A percentile compares a stretch with the other conserved stretches of the same genome.
Conservation (phyloP, 2,888 invertebrate species). For the Choreutis nemorana region DNA sequence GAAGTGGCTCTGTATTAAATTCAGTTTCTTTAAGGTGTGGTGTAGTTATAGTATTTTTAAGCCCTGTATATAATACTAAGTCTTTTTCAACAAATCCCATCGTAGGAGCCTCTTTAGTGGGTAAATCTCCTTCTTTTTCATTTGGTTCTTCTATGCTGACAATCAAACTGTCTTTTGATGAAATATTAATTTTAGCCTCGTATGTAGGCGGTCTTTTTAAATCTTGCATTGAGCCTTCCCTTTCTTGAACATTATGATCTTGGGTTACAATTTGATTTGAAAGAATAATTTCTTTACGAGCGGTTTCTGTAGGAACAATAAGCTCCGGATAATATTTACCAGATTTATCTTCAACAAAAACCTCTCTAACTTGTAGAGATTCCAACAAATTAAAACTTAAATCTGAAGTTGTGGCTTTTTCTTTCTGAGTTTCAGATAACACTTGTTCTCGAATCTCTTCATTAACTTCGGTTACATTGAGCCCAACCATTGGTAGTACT, state of each 20-base stretch:
- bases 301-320: constrained; percentile 81
- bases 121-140: constrained; percentile 72
- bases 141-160: constrained; percentile 63
- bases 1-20: constrained; percentile 47
- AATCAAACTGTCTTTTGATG: constrained; percentile 68
- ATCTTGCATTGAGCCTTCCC: constrained; percentile 69
- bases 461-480: constrained; percentile 71
- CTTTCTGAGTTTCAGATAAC: constrained; percentile 47
- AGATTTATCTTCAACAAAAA: constrained; percentile 73
- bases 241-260: constrained; percentile 72
- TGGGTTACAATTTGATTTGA: constrained; percentile 72
- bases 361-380: constrained; percentile 72
- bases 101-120: constrained; percentile 28
- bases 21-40: constrained; percentile 72
- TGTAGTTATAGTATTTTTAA: constrained; percentile 70
- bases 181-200: constrained; percentile 67
- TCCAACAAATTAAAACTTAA: constrained; percentile 70
- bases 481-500: constrained; percentile 68
- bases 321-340: constrained; percentile 81
- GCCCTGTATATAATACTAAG: constrained; percentile 47
- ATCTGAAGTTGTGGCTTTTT: constrained; percentile 63
- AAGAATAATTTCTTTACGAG: constrained; percentile 69
- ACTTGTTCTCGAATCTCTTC: constrained; percentile 69
- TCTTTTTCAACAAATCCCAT: constrained; percentile 36
- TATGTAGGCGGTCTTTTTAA: constrained; percentile 68